A percentile compares a stretch with the other conserved stretches of the same genome.
Evolutionary conservation across 2,113 vertebrate species (phyloP).

Genomic region (Holacanthus passer): DNA sequence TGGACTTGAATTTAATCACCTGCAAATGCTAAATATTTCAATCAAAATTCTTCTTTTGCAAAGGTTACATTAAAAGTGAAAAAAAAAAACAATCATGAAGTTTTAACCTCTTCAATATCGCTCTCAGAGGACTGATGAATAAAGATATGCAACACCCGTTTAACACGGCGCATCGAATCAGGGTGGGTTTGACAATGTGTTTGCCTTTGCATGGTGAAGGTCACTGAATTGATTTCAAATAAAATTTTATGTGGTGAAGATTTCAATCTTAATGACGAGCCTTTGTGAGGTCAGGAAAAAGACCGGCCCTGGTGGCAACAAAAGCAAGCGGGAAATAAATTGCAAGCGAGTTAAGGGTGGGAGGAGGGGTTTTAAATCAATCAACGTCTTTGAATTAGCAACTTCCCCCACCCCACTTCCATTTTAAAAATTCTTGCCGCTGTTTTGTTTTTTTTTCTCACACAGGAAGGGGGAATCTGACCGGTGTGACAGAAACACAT

Average conservation of each 20-base stretch:
- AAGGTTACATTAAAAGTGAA: slow-evolving; percentile 15
- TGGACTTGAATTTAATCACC: background rate
- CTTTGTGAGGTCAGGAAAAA: slow-evolving; percentile 77
- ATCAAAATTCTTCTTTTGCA: background rate
- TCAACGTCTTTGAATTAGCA: slow-evolving; percentile 38
- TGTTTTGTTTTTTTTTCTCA: slow-evolving; percentile 51
- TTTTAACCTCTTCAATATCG: slow-evolving; percentile 28
- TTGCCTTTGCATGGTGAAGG: slow-evolving; percentile 80
- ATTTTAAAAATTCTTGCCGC: slow-evolving; percentile 12
- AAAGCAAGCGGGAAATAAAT: slow-evolving; percentile 76
- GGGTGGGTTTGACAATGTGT: slow-evolving; percentile 56
- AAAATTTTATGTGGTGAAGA: slow-evolving; percentile 81
- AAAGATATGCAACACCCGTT: slow-evolving; percentile 61
- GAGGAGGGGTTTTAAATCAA: slow-evolving; percentile 54
- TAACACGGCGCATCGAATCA: slow-evolving; percentile 43
- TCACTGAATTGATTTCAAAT: slow-evolving; percentile 85
- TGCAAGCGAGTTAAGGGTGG: slow-evolving; percentile 43
- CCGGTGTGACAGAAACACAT: slow-evolving; percentile 44
- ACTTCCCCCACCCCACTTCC: slow-evolving; percentile 19
- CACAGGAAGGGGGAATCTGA: slow-evolving; percentile 20
- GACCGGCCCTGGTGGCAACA: slow-evolving; percentile 66
- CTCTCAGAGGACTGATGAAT: slow-evolving; percentile 45
- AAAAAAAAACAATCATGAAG: background rate
- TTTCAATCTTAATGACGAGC: slow-evolving; percentile 83
- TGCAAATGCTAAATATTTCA: background rate